Conservation (phyloP, 2,113 vertebrate species). For the Pyxicephalus adspersus region DNA sequence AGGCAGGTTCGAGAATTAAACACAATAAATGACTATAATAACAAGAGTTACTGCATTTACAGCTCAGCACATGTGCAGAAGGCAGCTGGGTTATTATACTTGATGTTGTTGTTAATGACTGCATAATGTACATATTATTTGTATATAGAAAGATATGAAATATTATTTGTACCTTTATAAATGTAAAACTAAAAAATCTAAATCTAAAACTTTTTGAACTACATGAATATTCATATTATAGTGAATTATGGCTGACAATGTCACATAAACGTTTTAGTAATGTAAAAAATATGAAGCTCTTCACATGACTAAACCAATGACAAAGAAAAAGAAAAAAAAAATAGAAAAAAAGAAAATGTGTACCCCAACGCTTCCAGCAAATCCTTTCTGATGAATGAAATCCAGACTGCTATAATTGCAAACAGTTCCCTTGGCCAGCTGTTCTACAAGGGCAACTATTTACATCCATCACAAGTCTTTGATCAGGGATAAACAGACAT, state of each 20-base stretch:
- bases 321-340: background rate
- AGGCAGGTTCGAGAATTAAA: slow-evolving; percentile 64
- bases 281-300: background rate
- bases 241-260: slow-evolving; percentile 45
- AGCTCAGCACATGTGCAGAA: slow-evolving; percentile 63
- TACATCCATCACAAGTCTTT: slow-evolving; percentile 53
- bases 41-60: slow-evolving; percentile 63
- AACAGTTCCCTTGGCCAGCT: slow-evolving; percentile 48
- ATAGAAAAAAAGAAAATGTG: slow-evolving; percentile 32
- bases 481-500: slow-evolving; percentile 55
- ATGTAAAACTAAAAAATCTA: too few relatives aligned
- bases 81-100: slow-evolving; percentile 65
- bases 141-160: slow-evolving; percentile 8
- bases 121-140: slow-evolving; percentile 58
- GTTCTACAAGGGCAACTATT: slow-evolving; percentile 51
- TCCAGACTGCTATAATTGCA: slow-evolving; percentile 50
- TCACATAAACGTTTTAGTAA: slow-evolving; percentile 24
- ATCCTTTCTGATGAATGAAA: slow-evolving; percentile 53
- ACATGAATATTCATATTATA: slow-evolving; percentile 30
- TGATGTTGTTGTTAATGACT: slow-evolving; percentile 64
- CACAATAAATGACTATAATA: slow-evolving; percentile 70
- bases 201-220: slow-evolving; percentile 35
- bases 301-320: background rate
- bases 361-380: slow-evolving; percentile 51
- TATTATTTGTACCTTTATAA: slow-evolving; percentile 40